A percentile compares a stretch with the other conserved stretches of the same genome.
These are phyloP conservation scores for Lanistes nyassanus DNA, from an alignment of 1,140 invertebrate species.

Conservation along the genomic window DNA sequence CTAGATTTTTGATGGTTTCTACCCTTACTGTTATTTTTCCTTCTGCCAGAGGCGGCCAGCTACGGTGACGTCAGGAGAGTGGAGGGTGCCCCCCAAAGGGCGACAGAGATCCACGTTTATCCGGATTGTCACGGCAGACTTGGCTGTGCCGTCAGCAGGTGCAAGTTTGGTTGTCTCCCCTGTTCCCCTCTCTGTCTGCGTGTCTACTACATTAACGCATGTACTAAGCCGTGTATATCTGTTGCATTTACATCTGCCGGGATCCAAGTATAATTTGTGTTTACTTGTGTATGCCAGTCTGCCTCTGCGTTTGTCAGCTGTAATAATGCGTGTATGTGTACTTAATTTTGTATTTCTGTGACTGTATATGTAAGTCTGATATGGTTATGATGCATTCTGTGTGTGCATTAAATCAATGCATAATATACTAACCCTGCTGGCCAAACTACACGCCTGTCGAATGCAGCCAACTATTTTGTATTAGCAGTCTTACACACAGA, in stretches of 20 bases:
- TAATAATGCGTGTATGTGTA: neutral
- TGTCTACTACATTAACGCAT: neutral
- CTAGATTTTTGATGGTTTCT: too few relatives aligned
- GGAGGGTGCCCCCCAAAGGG: neutral
- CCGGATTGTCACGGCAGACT: constrained; percentile 32
- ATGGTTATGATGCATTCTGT: neutral
- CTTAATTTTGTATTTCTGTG: constrained; percentile 1
- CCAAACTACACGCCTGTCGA: too few relatives aligned
- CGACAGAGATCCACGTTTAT: constrained; percentile 32
- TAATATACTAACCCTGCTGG: too few relatives aligned
- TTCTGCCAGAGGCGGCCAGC: neutral
- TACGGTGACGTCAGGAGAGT: neutral
- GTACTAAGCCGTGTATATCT: neutral
- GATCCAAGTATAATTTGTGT: neutral
- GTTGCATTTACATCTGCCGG: neutral
- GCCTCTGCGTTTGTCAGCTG: neutral
- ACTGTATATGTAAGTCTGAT: constrained; percentile 8
- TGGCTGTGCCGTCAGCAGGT: constrained; percentile 42
- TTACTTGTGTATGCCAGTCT: neutral
- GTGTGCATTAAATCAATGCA: too few relatives aligned
- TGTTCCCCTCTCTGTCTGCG: constrained; percentile 8
- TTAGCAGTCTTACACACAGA: too few relatives aligned
- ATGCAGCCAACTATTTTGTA: too few relatives aligned
- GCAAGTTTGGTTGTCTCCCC: too few relatives aligned
- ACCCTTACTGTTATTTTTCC: neutral